phyloP scores from a whole-genome alignment of 2,113 vertebrate genomes.

The Lamprologus callipterus region DNA sequence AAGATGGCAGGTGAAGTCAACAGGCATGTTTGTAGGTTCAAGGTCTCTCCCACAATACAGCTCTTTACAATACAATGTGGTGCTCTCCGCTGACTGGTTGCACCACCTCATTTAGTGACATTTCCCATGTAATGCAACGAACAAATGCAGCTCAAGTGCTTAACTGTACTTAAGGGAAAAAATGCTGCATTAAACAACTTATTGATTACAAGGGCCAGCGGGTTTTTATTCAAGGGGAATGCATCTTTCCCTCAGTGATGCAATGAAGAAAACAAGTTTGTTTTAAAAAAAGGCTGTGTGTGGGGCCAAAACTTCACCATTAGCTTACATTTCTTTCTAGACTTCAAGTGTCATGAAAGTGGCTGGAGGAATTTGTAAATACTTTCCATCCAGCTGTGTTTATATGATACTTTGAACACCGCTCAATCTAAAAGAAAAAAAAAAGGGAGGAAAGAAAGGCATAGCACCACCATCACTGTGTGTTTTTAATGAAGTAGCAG shows the following conservation, averaged over 20 bases:
- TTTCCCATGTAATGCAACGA: not conserved
- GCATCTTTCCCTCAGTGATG: not conserved
- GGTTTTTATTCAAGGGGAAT: not conserved
- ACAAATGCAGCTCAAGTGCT: not conserved
- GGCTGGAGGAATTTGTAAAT: not conserved
- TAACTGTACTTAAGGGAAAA: not conserved
- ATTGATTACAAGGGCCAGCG: not conserved
- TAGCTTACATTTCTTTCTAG: not conserved
- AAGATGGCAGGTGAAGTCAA: conserved; percentile 41
- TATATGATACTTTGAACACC: not conserved
- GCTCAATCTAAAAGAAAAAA: not conserved
- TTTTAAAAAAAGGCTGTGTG: not conserved
- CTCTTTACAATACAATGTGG: not conserved
- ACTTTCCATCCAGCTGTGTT: not conserved
- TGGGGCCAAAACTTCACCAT: not conserved
- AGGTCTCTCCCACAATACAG: not conserved
- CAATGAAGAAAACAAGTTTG: not conserved
- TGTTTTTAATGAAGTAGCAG: not conserved
- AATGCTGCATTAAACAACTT: not conserved
- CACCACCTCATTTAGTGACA: not conserved
- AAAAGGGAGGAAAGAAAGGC: not conserved
- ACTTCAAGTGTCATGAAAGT: not conserved
- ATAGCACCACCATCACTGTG: not conserved
- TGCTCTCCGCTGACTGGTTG: not conserved
- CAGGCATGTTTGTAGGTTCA: conserved; percentile 16